phyloP scores from a whole-genome alignment of 2,113 vertebrate genomes.

The Engraulis encrasicolus region DNA sequence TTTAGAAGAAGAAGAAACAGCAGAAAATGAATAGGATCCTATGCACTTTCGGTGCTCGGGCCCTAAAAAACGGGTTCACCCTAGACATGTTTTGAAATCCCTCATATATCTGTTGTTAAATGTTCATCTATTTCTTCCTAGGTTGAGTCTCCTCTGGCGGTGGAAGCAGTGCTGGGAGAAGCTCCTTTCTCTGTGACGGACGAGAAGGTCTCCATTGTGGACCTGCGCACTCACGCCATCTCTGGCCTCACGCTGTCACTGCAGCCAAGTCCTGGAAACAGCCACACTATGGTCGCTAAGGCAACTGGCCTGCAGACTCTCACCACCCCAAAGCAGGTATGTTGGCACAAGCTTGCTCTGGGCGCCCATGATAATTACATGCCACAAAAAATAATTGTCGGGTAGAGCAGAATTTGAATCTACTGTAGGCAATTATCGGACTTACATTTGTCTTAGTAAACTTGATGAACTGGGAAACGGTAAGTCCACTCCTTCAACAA shows the following conservation, averaged over 20 bases:
- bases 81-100: neutral
- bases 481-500: neutral
- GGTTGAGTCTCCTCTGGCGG: slow-evolving; percentile 92
- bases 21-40: no score
- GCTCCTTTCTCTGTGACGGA: slow-evolving; percentile 86
- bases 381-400: neutral
- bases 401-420: neutral
- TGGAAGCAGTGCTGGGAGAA: slow-evolving; percentile 89
- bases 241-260: slow-evolving; percentile 88
- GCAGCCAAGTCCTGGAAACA: slow-evolving; percentile 92
- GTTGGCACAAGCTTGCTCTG: neutral
- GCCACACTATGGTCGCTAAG: slow-evolving; percentile 95
- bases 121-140: slow-evolving; percentile 54
- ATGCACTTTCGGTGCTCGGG: no score
- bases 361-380: neutral
- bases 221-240: slow-evolving; percentile 88
- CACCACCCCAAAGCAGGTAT: slow-evolving; percentile 89
- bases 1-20: no score
- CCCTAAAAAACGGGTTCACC: neutral
- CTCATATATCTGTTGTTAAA: neutral
- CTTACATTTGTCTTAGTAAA: neutral
- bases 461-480: neutral
- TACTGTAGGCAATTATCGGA: neutral
- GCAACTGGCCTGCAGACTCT: slow-evolving; percentile 87
- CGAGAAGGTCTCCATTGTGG: slow-evolving; percentile 95